These are phyloP conservation scores for Chrysaora quinquecirrha DNA, from an alignment of 30 jellyfish, hydroid and myxozoan genomes.

Conservation along the genomic window DNA sequence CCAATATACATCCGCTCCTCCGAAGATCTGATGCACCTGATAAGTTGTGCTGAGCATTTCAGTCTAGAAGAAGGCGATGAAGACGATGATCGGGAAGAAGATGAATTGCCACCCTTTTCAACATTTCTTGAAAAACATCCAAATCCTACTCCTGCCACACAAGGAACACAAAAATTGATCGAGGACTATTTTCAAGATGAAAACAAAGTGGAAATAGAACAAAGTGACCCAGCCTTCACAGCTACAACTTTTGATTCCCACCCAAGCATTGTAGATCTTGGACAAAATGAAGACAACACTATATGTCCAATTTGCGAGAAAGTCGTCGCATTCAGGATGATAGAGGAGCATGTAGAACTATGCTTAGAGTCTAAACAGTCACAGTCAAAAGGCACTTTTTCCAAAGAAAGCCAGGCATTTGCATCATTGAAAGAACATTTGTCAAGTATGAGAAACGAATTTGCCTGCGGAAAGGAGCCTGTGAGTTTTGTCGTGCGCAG, in stretches of 20 bases:
- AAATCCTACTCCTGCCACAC: no score
- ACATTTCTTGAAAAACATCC: not conserved
- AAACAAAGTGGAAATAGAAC: not conserved
- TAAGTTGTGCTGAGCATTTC: not conserved
- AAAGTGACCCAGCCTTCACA: not conserved
- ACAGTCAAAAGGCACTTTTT: not conserved
- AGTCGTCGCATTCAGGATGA: not conserved
- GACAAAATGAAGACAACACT: not conserved
- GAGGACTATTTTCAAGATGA: not conserved
- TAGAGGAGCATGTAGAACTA: constrained; percentile 5
- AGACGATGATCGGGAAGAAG: no score
- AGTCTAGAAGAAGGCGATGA: not conserved
- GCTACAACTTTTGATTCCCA: not conserved
- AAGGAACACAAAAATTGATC: not conserved
- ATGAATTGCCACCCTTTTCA: constrained; percentile 19
- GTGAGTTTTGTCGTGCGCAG: constrained; percentile 18
- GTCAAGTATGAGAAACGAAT: not conserved
- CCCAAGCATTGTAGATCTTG: not conserved
- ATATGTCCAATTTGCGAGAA: constrained; percentile 3
- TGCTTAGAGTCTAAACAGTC: not conserved
- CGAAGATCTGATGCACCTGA: constrained; percentile 19
- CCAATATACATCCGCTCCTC: constrained; percentile 23
- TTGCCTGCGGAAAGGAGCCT: not conserved
- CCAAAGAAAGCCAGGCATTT: not conserved
- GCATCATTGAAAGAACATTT: not conserved